Conservation (phyloP, 2,888 invertebrate genomes). For the Aelia acuminata region DNA sequence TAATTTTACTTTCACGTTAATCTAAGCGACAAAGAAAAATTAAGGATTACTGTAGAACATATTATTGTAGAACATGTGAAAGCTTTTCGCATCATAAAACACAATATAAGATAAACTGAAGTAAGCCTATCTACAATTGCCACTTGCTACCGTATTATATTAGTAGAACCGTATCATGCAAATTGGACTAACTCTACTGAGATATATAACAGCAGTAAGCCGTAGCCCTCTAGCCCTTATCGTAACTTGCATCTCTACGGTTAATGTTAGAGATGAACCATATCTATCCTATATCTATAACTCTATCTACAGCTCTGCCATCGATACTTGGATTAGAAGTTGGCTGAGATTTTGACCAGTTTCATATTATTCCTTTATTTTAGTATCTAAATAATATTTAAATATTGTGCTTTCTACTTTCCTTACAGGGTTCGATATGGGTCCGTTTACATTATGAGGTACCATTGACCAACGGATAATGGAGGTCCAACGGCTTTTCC, state of each 20-base stretch:
- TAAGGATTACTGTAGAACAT: too few species aligned
- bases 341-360: too few species aligned
- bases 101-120: not conserved
- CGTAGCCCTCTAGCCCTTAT: not conserved
- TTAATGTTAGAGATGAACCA: not conserved
- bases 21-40: too few species aligned
- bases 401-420: too few species aligned
- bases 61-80: too few species aligned
- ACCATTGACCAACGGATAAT: too few species aligned
- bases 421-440: too few species aligned
- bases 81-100: not conserved
- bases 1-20: too few species aligned
- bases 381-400: too few species aligned
- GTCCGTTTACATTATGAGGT: too few species aligned
- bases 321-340: not conserved
- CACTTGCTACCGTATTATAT: not conserved
- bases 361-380: too few species aligned
- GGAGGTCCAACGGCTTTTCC: too few species aligned
- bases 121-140: not conserved
- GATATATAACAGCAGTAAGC: conserved; percentile 25
- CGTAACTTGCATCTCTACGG: not conserved
- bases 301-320: not conserved
- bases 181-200: conserved; percentile 4
- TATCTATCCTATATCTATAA: not conserved
- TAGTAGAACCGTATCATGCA: not conserved